A percentile compares a stretch with the other conserved stretches of the same genome.
These are phyloP conservation scores for Micrastur ruficollis DNA, from an alignment of 2,797 vertebrate genomes.

Conservation along the genomic window DNA sequence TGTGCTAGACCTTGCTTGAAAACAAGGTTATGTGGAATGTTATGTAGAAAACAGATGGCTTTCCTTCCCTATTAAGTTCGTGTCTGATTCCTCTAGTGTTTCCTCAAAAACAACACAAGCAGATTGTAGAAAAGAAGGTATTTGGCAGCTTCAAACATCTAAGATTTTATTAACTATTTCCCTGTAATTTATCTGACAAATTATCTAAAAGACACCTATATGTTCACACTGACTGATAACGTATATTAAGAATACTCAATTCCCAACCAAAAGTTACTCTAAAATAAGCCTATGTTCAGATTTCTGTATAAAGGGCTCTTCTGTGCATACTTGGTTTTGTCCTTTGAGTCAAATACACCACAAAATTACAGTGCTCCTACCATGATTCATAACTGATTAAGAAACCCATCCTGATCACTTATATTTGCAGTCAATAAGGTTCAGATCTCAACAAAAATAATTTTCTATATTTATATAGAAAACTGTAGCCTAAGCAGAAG, in stretches of 20 bases:
- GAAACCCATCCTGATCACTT: background rate
- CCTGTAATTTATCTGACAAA: background rate
- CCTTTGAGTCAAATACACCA: background rate
- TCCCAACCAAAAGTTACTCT: background rate
- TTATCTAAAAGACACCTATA: background rate
- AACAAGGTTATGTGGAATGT: background rate
- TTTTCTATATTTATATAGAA: background rate
- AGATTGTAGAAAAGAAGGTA: background rate
- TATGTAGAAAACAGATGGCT: background rate
- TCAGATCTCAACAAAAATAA: background rate
- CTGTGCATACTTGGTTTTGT: background rate
- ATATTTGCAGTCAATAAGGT: background rate
- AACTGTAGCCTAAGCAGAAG: background rate
- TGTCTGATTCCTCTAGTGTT: background rate
- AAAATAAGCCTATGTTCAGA: background rate
- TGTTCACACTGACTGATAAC: background rate
- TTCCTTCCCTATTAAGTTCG: background rate
- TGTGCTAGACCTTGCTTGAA: background rate
- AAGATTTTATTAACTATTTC: background rate
- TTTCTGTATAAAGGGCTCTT: background rate
- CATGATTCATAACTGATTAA: background rate
- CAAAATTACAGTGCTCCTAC: background rate
- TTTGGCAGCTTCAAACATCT: background rate
- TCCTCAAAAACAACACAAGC: background rate
- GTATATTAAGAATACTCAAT: background rate